Evolutionary conservation across 2,888 invertebrate species (phyloP).

Genomic region (Steromphala cineraria): DNA sequence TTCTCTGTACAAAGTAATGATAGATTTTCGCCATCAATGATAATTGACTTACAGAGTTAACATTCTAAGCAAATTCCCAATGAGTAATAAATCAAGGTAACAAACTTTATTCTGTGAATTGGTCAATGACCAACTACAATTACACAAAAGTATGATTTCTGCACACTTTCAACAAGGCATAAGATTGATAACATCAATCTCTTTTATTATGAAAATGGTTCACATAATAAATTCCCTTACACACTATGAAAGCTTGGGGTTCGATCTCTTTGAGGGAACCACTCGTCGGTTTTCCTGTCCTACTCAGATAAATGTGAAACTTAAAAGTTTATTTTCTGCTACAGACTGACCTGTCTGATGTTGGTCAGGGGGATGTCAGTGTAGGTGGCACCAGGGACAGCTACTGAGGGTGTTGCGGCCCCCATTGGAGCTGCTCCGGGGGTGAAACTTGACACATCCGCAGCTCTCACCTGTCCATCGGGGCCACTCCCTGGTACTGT

Average conservation of each 20-base stretch:
- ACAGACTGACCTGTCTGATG: slow-evolving; percentile 81
- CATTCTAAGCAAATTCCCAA: neutral
- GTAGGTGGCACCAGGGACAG: slow-evolving; percentile 74
- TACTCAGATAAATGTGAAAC: too few relatives aligned
- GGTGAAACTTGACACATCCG: slow-evolving; percentile 66
- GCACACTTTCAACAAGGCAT: too few relatives aligned
- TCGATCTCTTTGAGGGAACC: too few relatives aligned
- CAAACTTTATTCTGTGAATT: too few relatives aligned
- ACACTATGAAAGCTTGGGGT: too few relatives aligned
- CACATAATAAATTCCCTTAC: too few relatives aligned
- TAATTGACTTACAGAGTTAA: neutral
- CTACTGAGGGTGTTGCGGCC: slow-evolving; percentile 30
- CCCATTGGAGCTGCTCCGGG: slow-evolving; percentile 64
- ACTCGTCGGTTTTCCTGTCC: too few relatives aligned
- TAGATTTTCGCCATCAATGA: neutral
- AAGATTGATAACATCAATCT: too few relatives aligned
- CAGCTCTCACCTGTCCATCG: slow-evolving; percentile 68
- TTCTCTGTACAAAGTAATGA: neutral
- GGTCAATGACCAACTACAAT: too few relatives aligned
- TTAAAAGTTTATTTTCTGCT: neutral
- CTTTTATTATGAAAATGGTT: too few relatives aligned
- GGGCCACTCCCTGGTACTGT: slow-evolving; percentile 69
- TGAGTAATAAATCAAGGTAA: neutral
- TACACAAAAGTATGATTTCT: too few relatives aligned
- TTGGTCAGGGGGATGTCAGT: slow-evolving; percentile 89